Base-by-base conservation (phyloP, 92 coral and sea anemone species). In the Porites divaricata region DNA sequence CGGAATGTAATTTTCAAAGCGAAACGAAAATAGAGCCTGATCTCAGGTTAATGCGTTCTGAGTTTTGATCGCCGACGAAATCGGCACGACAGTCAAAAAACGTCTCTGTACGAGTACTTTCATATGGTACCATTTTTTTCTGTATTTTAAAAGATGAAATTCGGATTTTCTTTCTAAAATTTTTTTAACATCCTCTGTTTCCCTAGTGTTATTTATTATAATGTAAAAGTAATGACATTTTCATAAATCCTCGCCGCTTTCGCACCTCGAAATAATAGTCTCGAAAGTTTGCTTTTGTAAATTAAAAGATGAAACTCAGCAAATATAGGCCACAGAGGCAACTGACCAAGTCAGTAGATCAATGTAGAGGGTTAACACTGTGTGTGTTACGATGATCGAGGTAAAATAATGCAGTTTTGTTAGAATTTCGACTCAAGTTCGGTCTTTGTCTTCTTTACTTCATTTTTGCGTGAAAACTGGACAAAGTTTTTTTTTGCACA, bases 171-270 rank as follows among this genome's bases (percentile, higher is more conserved):
- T 35, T 35, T 6, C 45, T 4, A 35, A 35, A 35, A 35, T 35
- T 35, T 35, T 35, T 35, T 35, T 4, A 35, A 35, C 45, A 35
- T 54, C 59, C 12, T 54, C 59, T 12, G 14, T 11, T 54, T 54
- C 59, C 59, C 16, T 53, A 53, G 15, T 53, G 12, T 54, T 54
- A 54, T 4, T 35, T 15, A 54, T 54, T 54, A 11, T 54, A 11
- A 8, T 7, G 61, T 6, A 51, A 72, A 49, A 72, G 61, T 19
- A 23, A 19, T 9, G 22, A n/a, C 4, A 51, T 72, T 72, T 17
- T 1, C 63, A 72, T 72, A 50, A 72, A 19, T 50, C 41, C 61
- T 56, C 74, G 52, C 61, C 77, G 49, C 11, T 72, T 72, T 72
- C 77, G 22, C 77, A 72, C 77, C 62, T 72, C 17, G 25, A 16